Base-by-base conservation (phyloP, 2,797 vertebrate species). In the Hippopotamyrus pictus region DNA sequence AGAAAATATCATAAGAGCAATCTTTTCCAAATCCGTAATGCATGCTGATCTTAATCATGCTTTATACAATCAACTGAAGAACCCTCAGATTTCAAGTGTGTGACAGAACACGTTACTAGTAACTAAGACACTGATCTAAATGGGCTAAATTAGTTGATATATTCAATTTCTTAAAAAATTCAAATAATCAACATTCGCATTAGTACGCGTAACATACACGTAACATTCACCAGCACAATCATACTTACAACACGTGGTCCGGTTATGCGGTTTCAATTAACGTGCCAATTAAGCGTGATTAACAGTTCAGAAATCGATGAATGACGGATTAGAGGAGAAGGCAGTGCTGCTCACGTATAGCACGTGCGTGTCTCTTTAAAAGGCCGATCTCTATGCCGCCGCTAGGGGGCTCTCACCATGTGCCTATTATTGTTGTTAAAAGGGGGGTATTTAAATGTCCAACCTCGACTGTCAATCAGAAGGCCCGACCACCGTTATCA, bases 381-480 rank as follows among this genome's bases (percentile, higher is more conserved):
- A 89, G 89, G 89, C 89, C 87, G 76, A 89, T 14, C 79, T 54
- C 59, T 5, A 3, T 48, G 5, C 57, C 1, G 5, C 90, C 90
- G 22, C 94, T 93, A 95, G 95, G 92, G 90, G 96, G 91, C 94
- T 59, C 90, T 53, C 91, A 92, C 94, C 95, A 94, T 94, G 95
- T 95, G 95, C 93, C 93, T 93, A 90, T 92, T 92, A 93, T 91
- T 88, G 93, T 89, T 91, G 92, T 11, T 90, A n/a, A 57, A 94
- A 92, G 87, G 76, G 93, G 93, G 95, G 97, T 94, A 97, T 98
- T 99, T 99, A 98, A 99, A 99, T 97, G 94, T 94, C 96, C 95
- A 54, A 90, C 89, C 91, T 92, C 92, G 94, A 93, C 96, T 97
- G 97, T 97, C 97, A 98, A 97, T 98, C 97, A 97, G 96, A 92